These are phyloP conservation scores for Thecocarcelia acutangulata DNA, from an alignment of 2,888 invertebrate genomes.

Conservation along the genomic window DNA sequence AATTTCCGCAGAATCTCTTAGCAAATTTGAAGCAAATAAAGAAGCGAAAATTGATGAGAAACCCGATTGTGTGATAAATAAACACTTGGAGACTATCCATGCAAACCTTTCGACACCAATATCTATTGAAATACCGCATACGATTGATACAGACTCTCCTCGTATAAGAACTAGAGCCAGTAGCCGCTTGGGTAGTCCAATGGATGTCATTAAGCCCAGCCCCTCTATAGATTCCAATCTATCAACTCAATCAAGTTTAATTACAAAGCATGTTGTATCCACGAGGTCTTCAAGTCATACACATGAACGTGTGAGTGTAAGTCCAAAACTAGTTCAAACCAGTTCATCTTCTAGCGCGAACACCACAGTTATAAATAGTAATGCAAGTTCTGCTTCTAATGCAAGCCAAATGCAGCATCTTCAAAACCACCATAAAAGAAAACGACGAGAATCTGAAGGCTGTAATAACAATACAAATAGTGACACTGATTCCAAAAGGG, in stretches of 20 bases:
- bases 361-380: constrained; percentile 43
- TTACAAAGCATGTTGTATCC: constrained; percentile 70
- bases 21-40: constrained; percentile 31
- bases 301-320: constrained; percentile 73
- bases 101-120: constrained; percentile 84
- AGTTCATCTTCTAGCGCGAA: constrained; percentile 51
- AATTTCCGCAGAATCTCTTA: constrained; percentile 8
- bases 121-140: constrained; percentile 90
- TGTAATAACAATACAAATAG: constrained; percentile 69
- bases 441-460: constrained; percentile 90
- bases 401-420: constrained; percentile 39
- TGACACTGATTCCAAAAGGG: constrained; percentile 68
- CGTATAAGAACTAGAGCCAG: constrained; percentile 86
- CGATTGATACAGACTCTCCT: constrained; percentile 80
- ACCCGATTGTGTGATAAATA: constrained; percentile 8
- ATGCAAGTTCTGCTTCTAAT: constrained; percentile 43
- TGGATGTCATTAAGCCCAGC: constrained; percentile 81
- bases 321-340: constrained; percentile 71
- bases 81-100: constrained; percentile 15
- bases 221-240: constrained; percentile 65
- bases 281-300: constrained; percentile 68
- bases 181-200: constrained; percentile 86
- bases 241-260: constrained; percentile 11
- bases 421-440: constrained; percentile 83
- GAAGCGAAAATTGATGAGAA: constrained; percentile 22